These are phyloP conservation scores for Bombus soroeensis DNA, from an alignment of 1,140 invertebrate genomes.

Conservation along the genomic window DNA sequence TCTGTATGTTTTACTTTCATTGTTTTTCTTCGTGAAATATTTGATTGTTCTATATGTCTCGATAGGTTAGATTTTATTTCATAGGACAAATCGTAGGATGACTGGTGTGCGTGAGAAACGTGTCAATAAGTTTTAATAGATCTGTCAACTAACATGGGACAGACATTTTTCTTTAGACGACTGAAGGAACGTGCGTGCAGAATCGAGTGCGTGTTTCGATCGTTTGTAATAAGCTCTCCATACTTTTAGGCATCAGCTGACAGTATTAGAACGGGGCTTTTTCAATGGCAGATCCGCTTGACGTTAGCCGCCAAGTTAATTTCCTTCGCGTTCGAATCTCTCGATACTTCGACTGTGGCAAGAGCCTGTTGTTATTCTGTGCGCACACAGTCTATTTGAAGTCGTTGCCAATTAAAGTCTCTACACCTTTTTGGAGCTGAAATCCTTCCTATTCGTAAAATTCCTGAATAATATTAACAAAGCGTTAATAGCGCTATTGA, in stretches of 20 bases:
- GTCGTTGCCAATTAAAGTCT: not conserved
- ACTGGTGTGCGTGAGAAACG: not conserved
- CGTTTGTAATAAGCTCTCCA: slow-evolving; percentile 22
- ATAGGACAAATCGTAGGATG: not conserved
- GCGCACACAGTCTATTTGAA: not conserved
- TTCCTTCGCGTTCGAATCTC: slow-evolving; percentile 2
- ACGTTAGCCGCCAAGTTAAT: slow-evolving; percentile 7
- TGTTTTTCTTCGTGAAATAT: not conserved
- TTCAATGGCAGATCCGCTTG: not conserved
- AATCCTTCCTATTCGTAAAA: not conserved
- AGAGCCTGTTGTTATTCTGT: not conserved
- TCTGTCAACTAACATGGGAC: not conserved
- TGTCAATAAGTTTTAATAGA: not conserved
- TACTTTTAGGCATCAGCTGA: slow-evolving; percentile 33
- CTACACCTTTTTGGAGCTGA: not conserved
- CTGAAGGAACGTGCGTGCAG: not conserved
- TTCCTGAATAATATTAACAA: not conserved
- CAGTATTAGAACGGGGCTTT: slow-evolving; percentile 8
- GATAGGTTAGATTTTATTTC: slow-evolving; percentile 33
- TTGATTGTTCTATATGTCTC: not conserved
- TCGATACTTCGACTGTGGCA: not conserved
- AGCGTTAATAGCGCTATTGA: too few relatives aligned
- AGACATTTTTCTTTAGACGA: not conserved
- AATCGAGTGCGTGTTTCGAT: slow-evolving; percentile 36
- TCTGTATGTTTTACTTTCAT: not conserved